Percentiles rank a stretch among this genome's conserved stretches.
These are phyloP conservation scores for Sinocyclocheilus grahami DNA, from an alignment of 2,113 vertebrate species.

Conservation along the genomic window DNA sequence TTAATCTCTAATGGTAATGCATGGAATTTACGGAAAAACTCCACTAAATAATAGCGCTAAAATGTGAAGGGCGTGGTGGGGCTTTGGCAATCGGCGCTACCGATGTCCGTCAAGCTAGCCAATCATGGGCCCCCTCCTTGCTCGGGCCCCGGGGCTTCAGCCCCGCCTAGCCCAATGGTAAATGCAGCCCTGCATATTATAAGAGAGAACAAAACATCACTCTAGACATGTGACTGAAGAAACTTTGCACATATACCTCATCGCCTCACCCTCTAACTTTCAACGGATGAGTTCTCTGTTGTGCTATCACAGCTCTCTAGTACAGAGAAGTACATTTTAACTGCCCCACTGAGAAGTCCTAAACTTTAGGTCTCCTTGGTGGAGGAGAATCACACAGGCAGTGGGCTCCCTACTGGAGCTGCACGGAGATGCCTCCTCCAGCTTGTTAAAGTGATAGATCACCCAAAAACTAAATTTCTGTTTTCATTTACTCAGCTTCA, in stretches of 20 bases:
- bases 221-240: constrained; percentile 11
- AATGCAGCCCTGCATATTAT: not conserved
- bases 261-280: constrained; percentile 2
- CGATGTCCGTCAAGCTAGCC: too few species aligned
- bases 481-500: not conserved
- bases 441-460: not conserved
- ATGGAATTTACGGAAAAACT: too few species aligned
- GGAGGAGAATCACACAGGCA: constrained; percentile 29
- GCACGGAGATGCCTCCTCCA: not conserved
- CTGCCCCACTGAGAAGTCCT: constrained; percentile 21
- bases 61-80: too few species aligned
- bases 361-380: not conserved
- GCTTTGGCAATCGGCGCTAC: too few species aligned
- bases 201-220: not conserved
- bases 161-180: too few species aligned
- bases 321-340: constrained; percentile 42
- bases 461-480: not conserved
- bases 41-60: too few species aligned
- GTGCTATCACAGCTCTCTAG: constrained; percentile 32
- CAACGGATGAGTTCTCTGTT: constrained; percentile 1
- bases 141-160: too few species aligned
- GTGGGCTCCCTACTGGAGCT: constrained; percentile 27
- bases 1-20: too few species aligned
- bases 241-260: constrained; percentile 6
- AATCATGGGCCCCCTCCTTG: too few species aligned